Evolutionary conservation across 2,888 invertebrate species (phyloP).

Genomic region (Digitonthophagus gazella): DNA sequence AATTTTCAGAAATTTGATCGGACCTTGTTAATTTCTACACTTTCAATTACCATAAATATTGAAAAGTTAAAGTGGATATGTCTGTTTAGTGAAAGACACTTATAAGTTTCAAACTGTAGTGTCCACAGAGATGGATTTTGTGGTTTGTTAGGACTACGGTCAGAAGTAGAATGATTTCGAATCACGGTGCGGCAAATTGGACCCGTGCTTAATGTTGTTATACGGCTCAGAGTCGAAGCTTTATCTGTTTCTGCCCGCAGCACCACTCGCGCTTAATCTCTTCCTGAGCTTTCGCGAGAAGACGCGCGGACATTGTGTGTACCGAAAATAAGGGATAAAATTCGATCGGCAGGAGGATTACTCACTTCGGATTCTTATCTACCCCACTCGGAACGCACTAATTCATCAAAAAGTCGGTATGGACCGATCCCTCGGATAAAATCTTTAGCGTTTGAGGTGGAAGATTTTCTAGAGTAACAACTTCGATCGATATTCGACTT

Average conservation of each 20-base stretch:
- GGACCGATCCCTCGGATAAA: neutral
- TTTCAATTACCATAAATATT: no score
- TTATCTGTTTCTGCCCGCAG: slow-evolving; percentile 50
- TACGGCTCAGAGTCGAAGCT: slow-evolving; percentile 50
- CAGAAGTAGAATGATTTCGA: slow-evolving; percentile 39
- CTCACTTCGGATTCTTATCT: neutral
- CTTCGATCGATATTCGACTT: slow-evolving; percentile 6
- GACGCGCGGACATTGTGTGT: neutral
- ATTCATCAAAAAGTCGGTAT: neutral
- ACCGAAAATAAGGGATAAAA: neutral
- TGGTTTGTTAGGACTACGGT: slow-evolving; percentile 44
- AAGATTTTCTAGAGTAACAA: neutral
- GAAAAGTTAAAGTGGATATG: no score
- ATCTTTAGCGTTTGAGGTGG: neutral
- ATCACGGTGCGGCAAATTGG: slow-evolving; percentile 57
- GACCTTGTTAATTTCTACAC: no score
- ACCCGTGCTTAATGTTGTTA: slow-evolving; percentile 57
- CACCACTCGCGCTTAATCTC: slow-evolving; percentile 50
- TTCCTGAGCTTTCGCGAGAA: slow-evolving; percentile 25
- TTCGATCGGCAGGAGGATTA: neutral
- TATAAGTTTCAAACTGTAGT: no score
- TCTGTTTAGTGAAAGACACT: no score
- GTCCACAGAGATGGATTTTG: slow-evolving; percentile 36
- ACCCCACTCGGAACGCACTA: neutral
- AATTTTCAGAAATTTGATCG: no score